Evolutionary conservation across 2,888 invertebrate genomes (phyloP).

Genomic region (Himalopsyche kuldschensis): DNA sequence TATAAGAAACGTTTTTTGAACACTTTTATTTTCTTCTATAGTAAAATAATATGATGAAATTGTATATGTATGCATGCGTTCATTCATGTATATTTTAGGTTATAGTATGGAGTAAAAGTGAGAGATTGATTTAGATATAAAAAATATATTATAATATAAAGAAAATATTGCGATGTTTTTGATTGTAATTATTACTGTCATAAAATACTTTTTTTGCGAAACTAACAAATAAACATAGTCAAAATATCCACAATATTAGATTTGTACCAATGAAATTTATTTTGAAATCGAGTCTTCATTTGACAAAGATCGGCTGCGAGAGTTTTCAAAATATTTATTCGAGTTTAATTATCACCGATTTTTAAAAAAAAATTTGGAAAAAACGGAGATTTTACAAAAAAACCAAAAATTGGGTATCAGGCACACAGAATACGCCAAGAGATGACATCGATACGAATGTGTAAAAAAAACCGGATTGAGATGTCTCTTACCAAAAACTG

Average conservation of each 20-base stretch:
- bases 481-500: neutral
- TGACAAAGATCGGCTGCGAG: neutral
- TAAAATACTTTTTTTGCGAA: no score
- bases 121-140: no score
- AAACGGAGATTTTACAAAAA: constrained; percentile 17
- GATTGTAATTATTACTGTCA: no score
- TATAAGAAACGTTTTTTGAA: no score
- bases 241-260: neutral
- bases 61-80: no score
- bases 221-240: no score
- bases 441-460: neutral
- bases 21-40: no score
- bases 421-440: constrained; percentile 5
- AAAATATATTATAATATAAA: no score
- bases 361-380: neutral
- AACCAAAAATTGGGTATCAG: constrained; percentile 12
- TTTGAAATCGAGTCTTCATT: neutral
- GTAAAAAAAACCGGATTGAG: neutral
- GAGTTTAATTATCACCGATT: neutral
- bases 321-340: neutral
- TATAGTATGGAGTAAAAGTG: no score
- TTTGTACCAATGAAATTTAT: neutral
- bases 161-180: no score
- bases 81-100: no score
- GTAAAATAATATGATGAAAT: no score